Conservation (phyloP, 2,113 vertebrate species). For the Pachypanchax playfairii region DNA sequence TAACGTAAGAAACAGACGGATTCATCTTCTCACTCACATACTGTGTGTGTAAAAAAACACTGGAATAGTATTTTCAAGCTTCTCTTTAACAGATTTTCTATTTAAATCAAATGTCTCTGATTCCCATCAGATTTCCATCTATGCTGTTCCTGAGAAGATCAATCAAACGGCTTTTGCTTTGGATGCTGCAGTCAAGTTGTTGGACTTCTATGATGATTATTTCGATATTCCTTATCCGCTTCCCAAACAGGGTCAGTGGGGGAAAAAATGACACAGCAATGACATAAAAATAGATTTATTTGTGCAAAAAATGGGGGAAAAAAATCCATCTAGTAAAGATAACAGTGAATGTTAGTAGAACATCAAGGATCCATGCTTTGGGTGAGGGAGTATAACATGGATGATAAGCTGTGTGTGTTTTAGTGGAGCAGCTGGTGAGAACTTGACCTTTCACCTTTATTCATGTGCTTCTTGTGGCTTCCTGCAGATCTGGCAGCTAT, state of each 20-base stretch:
- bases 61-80: too few species aligned
- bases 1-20: slow-evolving; percentile 78
- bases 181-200: slow-evolving; percentile 86
- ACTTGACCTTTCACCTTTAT: slow-evolving; percentile 1
- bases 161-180: slow-evolving; percentile 85
- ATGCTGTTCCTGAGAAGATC: slow-evolving; percentile 87
- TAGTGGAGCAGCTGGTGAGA: not conserved
- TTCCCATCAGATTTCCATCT: slow-evolving; percentile 84
- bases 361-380: too few species aligned
- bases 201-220: slow-evolving; percentile 92
- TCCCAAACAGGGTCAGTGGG: slow-evolving; percentile 78
- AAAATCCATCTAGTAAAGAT: too few species aligned
- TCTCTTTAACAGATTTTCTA: too few species aligned
- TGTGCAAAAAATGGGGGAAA: too few species aligned
- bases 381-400: too few species aligned
- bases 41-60: not conserved
- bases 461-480: not conserved
- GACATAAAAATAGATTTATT: too few species aligned
- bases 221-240: slow-evolving; percentile 91
- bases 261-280: too few species aligned
- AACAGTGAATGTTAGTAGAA: too few species aligned
- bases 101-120: not conserved
- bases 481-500: slow-evolving; percentile 79
- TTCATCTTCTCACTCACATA: not conserved
- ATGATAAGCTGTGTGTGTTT: too few species aligned